Evolutionary conservation across 1,140 invertebrate species (phyloP), one percentile per base, ranked within the genome.

Genomic region (Armadillidium nasatum): DNA sequence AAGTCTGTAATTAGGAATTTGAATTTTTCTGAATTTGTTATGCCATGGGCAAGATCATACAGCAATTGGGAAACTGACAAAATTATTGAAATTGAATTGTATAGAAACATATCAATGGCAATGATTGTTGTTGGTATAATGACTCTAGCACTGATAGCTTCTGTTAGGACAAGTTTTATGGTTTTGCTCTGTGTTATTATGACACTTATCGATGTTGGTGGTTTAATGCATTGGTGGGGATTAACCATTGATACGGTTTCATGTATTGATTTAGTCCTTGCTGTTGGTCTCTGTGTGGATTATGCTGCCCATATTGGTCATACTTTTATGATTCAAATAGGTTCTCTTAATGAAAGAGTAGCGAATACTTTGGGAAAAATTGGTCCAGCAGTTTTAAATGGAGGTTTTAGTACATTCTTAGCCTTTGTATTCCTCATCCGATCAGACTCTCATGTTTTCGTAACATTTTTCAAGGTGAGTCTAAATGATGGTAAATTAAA

Each of bases 241-340:
- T 87, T 94, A 73, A 93, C 92, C 4, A 90, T 96, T 54, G 93
- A 95, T 82, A 90, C 93, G 68, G 91, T 94, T 43, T 92, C 93
- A 44, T 94, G 92, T 83, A 93, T 96, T 78, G 91, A 85, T 73
- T 85, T 94, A 10, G 92, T 94, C 82, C 86, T 96, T 72, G 92
- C 91, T n/a, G 91, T 94, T 81, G 93, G 94, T 46, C 86, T 96
- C 45, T 93, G 93, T 82, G 92, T 95, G 0, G 93, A 96, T 86
- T 94, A 95, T 80, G 92, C 93, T 0, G 92, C 93, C 7, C 93
- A 96, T 83, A 90, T 95, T 10, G 92, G 91, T 11, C 92, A 93
- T 82, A 90, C 90, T 2, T 94, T 94, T 84, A 87, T 94, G 80
- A 88, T 87, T 44, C 82, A 85, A 22, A 85, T 84, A 72, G 89